Percentiles rank a stretch among this genome's conserved stretches.
phyloP scores from a whole-genome alignment of 2,113 vertebrate species.

The Caloenas nicobarica region DNA sequence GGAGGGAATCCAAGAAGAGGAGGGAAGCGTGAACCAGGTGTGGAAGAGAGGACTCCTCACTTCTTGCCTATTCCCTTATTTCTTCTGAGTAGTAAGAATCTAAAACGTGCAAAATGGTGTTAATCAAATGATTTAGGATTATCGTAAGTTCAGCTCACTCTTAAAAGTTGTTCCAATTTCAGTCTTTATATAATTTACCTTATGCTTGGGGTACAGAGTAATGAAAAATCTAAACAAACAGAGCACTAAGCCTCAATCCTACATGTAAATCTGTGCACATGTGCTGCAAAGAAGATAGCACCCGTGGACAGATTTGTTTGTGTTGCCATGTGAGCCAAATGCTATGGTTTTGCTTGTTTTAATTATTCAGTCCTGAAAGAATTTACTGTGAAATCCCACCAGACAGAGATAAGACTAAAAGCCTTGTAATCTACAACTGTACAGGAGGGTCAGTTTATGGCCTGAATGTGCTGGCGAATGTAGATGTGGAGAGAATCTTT shows the following conservation, averaged over 20 bases:
- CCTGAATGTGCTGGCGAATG: background rate
- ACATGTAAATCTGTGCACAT: slow-evolving; percentile 66
- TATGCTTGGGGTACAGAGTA: background rate
- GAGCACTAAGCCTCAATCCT: slow-evolving; percentile 47
- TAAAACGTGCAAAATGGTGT: background rate
- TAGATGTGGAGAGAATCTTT: background rate
- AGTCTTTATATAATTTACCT: slow-evolving; percentile 1
- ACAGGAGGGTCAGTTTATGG: slow-evolving; percentile 55
- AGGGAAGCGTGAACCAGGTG: background rate
- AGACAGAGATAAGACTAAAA: slow-evolving; percentile 52
- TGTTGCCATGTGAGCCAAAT: slow-evolving; percentile 43
- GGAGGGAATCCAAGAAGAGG: background rate
- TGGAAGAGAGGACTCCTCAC: background rate
- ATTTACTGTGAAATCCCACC: slow-evolving; percentile 52
- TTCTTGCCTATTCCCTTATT: background rate
- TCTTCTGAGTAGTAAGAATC: background rate
- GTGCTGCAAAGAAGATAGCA: slow-evolving; percentile 66
- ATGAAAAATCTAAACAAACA: slow-evolving; percentile 29
- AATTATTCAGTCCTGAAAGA: slow-evolving; percentile 55
- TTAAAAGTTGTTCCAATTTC: background rate
- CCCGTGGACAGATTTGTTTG: slow-evolving; percentile 58
- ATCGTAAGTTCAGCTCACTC: background rate
- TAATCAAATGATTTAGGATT: background rate
- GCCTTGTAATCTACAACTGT: slow-evolving; percentile 27
- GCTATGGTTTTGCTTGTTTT: slow-evolving; percentile 28